Percentiles rank a stretch among this genome's conserved stretches.
Evolutionary conservation across 2,113 vertebrate species (phyloP).

Genomic region (Brachirus orientalis): DNA sequence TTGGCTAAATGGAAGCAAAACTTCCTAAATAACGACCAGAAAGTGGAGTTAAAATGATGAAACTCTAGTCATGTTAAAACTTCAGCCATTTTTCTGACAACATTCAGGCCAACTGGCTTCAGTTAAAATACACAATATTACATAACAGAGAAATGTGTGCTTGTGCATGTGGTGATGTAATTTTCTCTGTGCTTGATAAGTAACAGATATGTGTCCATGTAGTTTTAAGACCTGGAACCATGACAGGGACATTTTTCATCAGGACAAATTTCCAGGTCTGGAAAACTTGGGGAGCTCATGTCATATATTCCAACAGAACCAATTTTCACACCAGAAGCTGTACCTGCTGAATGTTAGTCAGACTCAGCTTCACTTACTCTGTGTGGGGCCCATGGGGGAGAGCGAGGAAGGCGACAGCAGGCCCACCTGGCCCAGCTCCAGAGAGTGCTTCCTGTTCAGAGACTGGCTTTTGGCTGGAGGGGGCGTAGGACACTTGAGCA

Average conservation of each 20-base stretch:
- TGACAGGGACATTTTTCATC: constrained; percentile 13
- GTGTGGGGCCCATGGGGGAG: constrained; percentile 93
- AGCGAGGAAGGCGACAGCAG: constrained; percentile 93
- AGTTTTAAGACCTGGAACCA: constrained; percentile 12
- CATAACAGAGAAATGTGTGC: background rate
- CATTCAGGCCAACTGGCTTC: constrained; percentile 16
- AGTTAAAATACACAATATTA: background rate
- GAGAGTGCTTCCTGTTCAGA: constrained; percentile 93
- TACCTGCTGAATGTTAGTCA: background rate
- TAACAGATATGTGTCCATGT: background rate
- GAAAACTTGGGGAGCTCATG: constrained; percentile 24
- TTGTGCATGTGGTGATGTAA: constrained; percentile 2
- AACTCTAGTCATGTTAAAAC: background rate
- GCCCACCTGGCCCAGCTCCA: constrained; percentile 91
- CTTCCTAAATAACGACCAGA: background rate
- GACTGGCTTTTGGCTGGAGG: constrained; percentile 89
- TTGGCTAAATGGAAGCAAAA: background rate
- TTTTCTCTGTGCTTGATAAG: background rate
- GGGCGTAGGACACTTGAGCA: constrained; percentile 96
- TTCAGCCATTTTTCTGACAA: background rate
- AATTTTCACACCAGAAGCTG: background rate
- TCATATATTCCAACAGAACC: constrained; percentile 7
- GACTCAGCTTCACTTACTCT: constrained; percentile 87
- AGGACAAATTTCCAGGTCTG: constrained; percentile 15
- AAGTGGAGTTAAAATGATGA: background rate